Conservation (phyloP, 2,888 invertebrate genomes). For the Heliconius cydno region DNA sequence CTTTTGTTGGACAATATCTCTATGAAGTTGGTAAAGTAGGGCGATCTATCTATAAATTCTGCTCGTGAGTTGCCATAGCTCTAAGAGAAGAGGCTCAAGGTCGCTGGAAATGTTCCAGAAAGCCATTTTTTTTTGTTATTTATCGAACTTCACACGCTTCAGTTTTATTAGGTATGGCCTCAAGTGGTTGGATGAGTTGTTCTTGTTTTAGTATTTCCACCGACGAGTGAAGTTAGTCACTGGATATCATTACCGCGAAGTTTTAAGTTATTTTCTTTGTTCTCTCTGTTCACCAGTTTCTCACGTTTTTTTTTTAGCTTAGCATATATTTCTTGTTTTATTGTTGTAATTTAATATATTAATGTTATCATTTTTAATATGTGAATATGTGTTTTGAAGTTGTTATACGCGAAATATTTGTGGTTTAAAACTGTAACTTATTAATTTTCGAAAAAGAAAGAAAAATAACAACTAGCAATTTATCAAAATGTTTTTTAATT, state of each 20-base stretch:
- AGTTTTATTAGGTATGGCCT: conserved; percentile 39
- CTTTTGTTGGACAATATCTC: conserved; percentile 42
- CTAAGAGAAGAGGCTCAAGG: conserved; percentile 74
- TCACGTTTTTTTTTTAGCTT: conserved; percentile 25
- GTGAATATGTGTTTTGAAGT: background rate
- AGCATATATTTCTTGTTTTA: conserved; percentile 1
- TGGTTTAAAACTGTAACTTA: background rate
- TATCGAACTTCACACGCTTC: conserved; percentile 28
- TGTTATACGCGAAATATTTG: background rate
- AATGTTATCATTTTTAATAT: background rate
- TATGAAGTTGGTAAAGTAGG: conserved; percentile 64
- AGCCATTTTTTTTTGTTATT: conserved; percentile 54
- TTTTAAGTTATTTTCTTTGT: conserved; percentile 34
- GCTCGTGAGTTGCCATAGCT: conserved; percentile 69
- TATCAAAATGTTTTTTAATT: too few species aligned
- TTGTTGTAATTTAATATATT: background rate
- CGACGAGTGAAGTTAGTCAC: conserved; percentile 32
- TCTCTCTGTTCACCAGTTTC: conserved; percentile 29
- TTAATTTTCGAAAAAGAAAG: background rate
- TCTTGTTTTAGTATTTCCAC: conserved; percentile 41
- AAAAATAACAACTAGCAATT: background rate
- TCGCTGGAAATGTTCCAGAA: conserved; percentile 79
- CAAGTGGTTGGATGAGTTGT: conserved; percentile 40
- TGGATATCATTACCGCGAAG: conserved; percentile 20
- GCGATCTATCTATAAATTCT: conserved; percentile 74